Conservation (phyloP, 2,113 vertebrate species). For the Alligator sinensis region DNA sequence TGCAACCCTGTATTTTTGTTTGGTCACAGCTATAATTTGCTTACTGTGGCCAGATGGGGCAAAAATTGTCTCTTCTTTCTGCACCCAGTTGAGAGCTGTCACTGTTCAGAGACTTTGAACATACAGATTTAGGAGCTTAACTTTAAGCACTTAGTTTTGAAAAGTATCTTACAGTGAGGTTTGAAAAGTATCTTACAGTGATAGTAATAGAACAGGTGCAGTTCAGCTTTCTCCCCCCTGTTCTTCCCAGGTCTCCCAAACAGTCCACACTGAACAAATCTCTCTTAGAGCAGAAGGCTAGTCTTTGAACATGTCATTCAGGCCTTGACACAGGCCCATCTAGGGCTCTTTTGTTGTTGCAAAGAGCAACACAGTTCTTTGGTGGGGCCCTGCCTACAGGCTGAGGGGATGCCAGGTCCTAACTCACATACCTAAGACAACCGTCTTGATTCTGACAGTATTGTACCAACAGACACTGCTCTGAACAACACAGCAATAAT, state of each 20-base stretch:
- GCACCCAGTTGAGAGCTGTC: background rate
- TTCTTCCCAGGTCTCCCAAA: background rate
- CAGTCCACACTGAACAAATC: background rate
- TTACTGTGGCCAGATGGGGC: too few species aligned
- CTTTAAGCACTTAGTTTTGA: background rate
- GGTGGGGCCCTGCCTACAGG: too few species aligned
- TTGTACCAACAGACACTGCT: too few species aligned
- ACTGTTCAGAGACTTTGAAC: background rate
- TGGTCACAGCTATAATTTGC: too few species aligned
- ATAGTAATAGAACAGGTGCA: background rate
- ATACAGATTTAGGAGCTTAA: background rate
- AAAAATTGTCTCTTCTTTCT: too few species aligned
- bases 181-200: background rate
- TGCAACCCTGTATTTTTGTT: too few species aligned
- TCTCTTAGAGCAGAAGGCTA: background rate
- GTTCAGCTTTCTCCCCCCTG: background rate
- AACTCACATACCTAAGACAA: too few species aligned
- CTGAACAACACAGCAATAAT: too few species aligned
- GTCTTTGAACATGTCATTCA: background rate
- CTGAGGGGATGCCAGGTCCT: too few species aligned
- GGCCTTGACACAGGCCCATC: background rate
- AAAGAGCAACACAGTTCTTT: conserved; percentile 12
- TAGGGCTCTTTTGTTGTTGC: background rate
- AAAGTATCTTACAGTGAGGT: background rate
- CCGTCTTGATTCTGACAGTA: too few species aligned